Percentiles rank a stretch among this genome's conserved stretches.
phyloP scores from a whole-genome alignment of 2,888 invertebrate genomes.

The Pristionchus mayeri region DNA sequence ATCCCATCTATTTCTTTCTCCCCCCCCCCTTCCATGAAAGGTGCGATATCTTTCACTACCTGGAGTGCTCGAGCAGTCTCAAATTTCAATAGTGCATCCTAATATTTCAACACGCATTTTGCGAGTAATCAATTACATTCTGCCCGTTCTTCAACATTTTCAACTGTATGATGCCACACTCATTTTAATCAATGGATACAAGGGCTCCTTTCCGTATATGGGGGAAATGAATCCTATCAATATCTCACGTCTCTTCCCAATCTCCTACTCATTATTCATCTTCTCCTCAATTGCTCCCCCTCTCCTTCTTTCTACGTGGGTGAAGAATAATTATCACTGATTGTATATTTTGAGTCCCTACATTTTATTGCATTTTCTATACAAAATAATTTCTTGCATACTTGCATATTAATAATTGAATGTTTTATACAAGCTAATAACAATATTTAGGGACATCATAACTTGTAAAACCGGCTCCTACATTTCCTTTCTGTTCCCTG shows the following conservation, averaged over 20 bases:
- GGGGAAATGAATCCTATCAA: neutral
- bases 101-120: neutral
- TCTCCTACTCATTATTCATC: neutral
- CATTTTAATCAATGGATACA: neutral
- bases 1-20: neutral
- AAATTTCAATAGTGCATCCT: neutral
- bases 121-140: neutral
- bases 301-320: slow-evolving; percentile 21
- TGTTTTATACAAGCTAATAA: too few relatives aligned
- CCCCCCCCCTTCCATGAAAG: neutral
- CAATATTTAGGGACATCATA: too few relatives aligned
- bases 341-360: too few relatives aligned
- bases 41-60: neutral
- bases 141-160: neutral
- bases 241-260: neutral
- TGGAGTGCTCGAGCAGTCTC: neutral
- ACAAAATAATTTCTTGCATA: too few relatives aligned
- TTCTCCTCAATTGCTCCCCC: neutral
- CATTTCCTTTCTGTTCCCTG: neutral
- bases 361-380: too few relatives aligned
- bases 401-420: too few relatives aligned
- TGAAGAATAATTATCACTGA: neutral
- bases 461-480: too few relatives aligned
- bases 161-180: neutral
- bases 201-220: neutral